Base-by-base conservation (phyloP, 2,797 vertebrate genomes). In the Myotis daubentonii region DNA sequence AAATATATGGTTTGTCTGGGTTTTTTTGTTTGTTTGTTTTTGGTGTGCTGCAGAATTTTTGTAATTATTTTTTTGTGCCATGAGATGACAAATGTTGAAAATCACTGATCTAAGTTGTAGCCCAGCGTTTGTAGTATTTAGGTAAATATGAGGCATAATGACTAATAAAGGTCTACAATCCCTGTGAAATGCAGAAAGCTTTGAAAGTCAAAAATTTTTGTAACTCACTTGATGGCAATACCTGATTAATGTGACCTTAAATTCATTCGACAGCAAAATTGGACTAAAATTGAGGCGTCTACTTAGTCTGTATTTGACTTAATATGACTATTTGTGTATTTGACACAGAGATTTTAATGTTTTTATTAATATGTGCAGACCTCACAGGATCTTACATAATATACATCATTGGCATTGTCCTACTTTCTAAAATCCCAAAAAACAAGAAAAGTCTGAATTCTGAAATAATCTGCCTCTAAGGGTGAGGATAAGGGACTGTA, bases 221-320 rank as follows among this genome's bases (percentile, higher is more conserved):
- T 72, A n/a, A 89, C 47, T 79, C 85, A 65, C 68, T 51, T 57
- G 78, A 23, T 80, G 38, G 20, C 57, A 60, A 38, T 49, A 78
- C 25, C 11, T 74, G 19, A 33, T 60, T 74, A 62, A 47, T 28
- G 51, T 36, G 33, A 57, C 51, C 20, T 28, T 83, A 55, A 44
- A 53, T 86, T 85, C 62, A 33, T 57, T 68, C 86, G 89, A 88
- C 68, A 70, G 55, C 36, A 65, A 70, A 86, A 80, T 28, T 89
- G 53, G 57, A 51, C 80, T 47, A 16, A 25, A 25, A 33, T 86
- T 68, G 47, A n/a, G 19, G 13, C 51, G n/a, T 30, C 19, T 66
- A 8, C 85, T 85, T 86, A 49, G 30, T 82, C 51, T 62, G 23
- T 28, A 23, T 70, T 65, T 71, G 44, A 38, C 25, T 82, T 68